Percentiles rank a stretch among this genome's conserved stretches.
Conservation (phyloP, 2,888 invertebrate genomes). For the Agrilus cyanescens region DNA sequence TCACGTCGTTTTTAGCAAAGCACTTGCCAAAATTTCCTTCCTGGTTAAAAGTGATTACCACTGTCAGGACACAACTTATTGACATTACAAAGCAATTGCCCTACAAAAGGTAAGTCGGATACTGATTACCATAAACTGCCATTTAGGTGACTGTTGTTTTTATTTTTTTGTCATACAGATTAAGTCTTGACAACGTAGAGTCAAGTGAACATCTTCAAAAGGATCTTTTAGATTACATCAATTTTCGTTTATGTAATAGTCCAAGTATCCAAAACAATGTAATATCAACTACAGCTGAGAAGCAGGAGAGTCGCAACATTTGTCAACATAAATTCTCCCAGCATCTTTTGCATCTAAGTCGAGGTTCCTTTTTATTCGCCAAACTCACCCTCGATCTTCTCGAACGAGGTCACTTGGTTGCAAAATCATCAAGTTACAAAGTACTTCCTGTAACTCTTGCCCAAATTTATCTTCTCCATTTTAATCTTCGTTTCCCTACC, state of each 20-base stretch:
- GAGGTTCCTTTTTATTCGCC: conserved; percentile 85
- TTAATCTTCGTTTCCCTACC: conserved; percentile 86
- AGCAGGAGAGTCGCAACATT: conserved; percentile 51
- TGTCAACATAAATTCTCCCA: conserved; percentile 71
- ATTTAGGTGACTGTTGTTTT: too few species aligned
- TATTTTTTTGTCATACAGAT: conserved; percentile 28
- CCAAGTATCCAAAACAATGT: conserved; percentile 77
- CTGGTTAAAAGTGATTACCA: conserved; percentile 85
- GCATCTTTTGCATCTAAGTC: conserved; percentile 70
- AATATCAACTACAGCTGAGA: conserved; percentile 45
- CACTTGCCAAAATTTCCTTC: conserved; percentile 69
- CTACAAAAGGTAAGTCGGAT: conserved; percentile 34
- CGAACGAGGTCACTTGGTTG: conserved; percentile 81
- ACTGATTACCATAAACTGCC: too few species aligned
- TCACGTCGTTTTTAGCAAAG: conserved; percentile 76
- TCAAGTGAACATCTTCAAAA: conserved; percentile 65
- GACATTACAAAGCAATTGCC: conserved; percentile 76
- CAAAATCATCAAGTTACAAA: conserved; percentile 89
- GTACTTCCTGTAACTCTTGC: conserved; percentile 78
- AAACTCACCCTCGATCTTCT: conserved; percentile 86
- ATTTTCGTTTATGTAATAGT: conserved; percentile 67
- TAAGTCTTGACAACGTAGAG: conserved; percentile 57
- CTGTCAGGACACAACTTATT: conserved; percentile 71
- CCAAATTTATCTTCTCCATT: conserved; percentile 82
- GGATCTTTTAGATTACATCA: conserved; percentile 80